phyloP scores from a whole-genome alignment of 2,113 vertebrate species.

The Merops nubicus region DNA sequence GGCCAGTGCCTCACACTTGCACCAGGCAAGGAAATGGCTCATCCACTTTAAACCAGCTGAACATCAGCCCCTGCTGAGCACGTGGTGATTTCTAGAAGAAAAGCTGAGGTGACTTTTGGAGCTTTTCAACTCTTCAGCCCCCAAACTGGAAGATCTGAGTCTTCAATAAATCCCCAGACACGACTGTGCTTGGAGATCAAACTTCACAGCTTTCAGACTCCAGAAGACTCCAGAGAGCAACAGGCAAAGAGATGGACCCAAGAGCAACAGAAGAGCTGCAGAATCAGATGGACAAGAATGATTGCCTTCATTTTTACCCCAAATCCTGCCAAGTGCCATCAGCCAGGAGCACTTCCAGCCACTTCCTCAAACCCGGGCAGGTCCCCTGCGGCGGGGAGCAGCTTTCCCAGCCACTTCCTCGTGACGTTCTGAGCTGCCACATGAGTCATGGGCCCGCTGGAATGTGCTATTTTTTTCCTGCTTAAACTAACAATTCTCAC shows the following conservation, averaged over 20 bases:
- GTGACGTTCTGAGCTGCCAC: not conserved
- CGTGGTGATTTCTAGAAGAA: not conserved
- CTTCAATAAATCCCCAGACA: not conserved
- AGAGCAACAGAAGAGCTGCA: not conserved
- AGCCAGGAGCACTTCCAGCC: not conserved
- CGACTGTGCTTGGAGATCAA: not conserved
- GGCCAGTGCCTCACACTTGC: too few species aligned
- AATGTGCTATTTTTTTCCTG: not conserved
- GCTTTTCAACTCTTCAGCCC: not conserved
- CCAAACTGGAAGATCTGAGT: not conserved
- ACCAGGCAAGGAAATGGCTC: not conserved
- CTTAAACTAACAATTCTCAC: not conserved
- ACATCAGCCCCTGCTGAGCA: not conserved
- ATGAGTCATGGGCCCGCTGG: fast-evolving
- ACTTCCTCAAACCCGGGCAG: too few species aligned
- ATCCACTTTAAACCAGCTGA: not conserved
- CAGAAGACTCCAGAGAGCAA: not conserved
- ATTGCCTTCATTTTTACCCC: not conserved
- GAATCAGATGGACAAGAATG: fast-evolving
- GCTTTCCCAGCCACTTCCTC: not conserved
- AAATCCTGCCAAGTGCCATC: not conserved
- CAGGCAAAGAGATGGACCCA: not conserved
- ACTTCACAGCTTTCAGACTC: not conserved
- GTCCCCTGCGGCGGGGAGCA: too few species aligned
- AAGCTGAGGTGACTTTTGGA: not conserved